Evolutionary conservation across 2,797 vertebrate species (phyloP).

Genomic region (Microchirus variegatus): DNA sequence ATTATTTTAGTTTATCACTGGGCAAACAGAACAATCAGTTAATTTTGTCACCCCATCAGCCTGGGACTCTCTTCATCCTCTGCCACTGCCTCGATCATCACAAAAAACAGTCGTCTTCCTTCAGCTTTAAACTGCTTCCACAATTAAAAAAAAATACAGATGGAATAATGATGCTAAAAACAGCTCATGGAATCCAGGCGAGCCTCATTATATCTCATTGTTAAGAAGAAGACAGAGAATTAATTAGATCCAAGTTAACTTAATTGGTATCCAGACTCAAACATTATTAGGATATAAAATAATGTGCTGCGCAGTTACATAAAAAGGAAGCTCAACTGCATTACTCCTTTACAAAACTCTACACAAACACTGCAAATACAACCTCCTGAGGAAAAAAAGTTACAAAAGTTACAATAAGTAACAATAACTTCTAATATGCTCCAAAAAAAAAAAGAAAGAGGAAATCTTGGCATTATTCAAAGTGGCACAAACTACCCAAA

Average conservation of each 20-base stretch:
- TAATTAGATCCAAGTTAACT: conserved; percentile 15
- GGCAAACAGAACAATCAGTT: neutral
- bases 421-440: no score
- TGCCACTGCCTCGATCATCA: conserved; percentile 7
- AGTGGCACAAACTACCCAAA: no score
- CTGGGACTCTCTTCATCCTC: conserved; percentile 22
- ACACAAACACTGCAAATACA: no score
- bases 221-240: neutral
- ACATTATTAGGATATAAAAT: conserved; percentile 13
- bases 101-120: neutral
- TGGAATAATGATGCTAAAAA: conserved; percentile 24
- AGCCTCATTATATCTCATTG: conserved; percentile 21
- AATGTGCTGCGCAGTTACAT: neutral
- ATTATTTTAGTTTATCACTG: neutral
- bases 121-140: conserved; percentile 21
- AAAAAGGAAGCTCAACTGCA: neutral
- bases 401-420: no score
- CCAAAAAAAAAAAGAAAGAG: no score
- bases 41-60: neutral
- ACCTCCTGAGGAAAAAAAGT: no score
- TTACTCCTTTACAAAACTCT: no score
- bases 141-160: conserved; percentile 16
- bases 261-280: conserved; percentile 15
- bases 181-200: conserved; percentile 11
- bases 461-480: no score